Conservation (phyloP, 1,140 invertebrate genomes). For the Steinernema khuongi region DNA sequence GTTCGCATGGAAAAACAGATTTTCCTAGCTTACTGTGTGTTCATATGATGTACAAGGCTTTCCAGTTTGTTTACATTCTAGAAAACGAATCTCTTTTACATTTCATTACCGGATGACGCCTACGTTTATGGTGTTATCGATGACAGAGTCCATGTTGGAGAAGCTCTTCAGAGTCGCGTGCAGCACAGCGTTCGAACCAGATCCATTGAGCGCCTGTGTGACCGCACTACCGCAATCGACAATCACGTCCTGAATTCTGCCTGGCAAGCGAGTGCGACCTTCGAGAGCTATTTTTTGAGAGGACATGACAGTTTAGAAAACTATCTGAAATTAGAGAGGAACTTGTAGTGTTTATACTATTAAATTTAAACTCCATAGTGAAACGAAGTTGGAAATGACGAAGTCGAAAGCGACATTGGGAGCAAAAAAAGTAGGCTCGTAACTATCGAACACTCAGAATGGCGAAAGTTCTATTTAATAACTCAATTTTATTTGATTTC, state of each 20-base stretch:
- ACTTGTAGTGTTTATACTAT: too few species aligned
- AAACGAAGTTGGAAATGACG: too few species aligned
- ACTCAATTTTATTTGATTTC: too few species aligned
- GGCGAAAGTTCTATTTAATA: too few species aligned
- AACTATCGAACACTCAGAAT: too few species aligned
- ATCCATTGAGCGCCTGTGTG: conserved; percentile 3
- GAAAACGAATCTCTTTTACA: conserved; percentile 14
- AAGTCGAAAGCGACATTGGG: too few species aligned
- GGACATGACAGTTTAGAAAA: too few species aligned
- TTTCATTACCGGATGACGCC: background rate
- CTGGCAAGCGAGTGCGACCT: conserved; percentile 31
- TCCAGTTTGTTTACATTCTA: conserved; percentile 34
- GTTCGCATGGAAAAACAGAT: background rate
- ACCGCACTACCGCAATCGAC: conserved; percentile 26
- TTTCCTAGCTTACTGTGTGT: conserved; percentile 22
- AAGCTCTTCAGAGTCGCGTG: conserved; percentile 26
- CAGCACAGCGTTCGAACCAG: conserved; percentile 21
- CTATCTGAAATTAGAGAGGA: too few species aligned
- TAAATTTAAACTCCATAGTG: too few species aligned
- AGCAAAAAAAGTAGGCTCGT: too few species aligned
- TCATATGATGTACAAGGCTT: conserved; percentile 15
- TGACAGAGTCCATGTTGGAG: conserved; percentile 19
- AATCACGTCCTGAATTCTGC: conserved; percentile 29
- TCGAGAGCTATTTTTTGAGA: conserved; percentile 24
- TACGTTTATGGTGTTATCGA: conserved; percentile 22